Conservation (phyloP, 37 sponge, comb jelly and placozoan genomes). For the Theonella swinhoei region DNA sequence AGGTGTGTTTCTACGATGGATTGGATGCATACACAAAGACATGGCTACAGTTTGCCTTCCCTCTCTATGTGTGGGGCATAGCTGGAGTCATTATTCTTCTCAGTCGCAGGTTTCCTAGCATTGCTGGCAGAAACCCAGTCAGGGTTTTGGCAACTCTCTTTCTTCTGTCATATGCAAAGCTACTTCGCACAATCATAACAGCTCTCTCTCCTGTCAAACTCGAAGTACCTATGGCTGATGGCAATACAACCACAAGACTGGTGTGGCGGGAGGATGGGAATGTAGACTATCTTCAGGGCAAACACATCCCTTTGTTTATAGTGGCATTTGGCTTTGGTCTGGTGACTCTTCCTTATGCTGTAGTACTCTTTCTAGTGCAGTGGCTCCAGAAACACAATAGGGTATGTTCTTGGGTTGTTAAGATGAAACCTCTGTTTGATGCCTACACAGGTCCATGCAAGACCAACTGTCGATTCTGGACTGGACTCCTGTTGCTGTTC, state of each 20-base stretch:
- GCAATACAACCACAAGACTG: neutral
- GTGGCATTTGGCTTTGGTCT: neutral
- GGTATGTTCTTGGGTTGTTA: slow-evolving; percentile 2
- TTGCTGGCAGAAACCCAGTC: neutral
- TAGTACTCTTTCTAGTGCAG: slow-evolving; percentile 19
- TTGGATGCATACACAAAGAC: slow-evolving; percentile 7
- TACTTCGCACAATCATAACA: slow-evolving; percentile 6
- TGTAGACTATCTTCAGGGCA: neutral
- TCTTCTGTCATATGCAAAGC: slow-evolving; percentile 20
- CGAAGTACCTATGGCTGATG: neutral
- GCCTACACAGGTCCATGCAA: slow-evolving; percentile 46
- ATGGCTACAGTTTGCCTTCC: slow-evolving; percentile 40
- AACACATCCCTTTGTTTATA: slow-evolving; percentile 22
- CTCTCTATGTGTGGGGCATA: neutral
- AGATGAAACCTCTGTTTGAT: slow-evolving; percentile 29
- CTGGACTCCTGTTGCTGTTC: slow-evolving; percentile 33
- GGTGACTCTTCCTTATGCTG: slow-evolving; percentile 20
- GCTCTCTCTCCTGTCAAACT: neutral
- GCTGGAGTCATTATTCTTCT: neutral
- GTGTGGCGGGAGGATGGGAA: slow-evolving; percentile 5
- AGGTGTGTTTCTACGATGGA: slow-evolving; percentile 23
- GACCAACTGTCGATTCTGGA: slow-evolving; percentile 20
- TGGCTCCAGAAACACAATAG: slow-evolving; percentile 3
- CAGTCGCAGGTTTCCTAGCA: neutral
- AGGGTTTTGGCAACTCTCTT: slow-evolving; percentile 6